Evolutionary conservation across 2,113 vertebrate genomes (phyloP).

Genomic region (Elanus axillaris): DNA sequence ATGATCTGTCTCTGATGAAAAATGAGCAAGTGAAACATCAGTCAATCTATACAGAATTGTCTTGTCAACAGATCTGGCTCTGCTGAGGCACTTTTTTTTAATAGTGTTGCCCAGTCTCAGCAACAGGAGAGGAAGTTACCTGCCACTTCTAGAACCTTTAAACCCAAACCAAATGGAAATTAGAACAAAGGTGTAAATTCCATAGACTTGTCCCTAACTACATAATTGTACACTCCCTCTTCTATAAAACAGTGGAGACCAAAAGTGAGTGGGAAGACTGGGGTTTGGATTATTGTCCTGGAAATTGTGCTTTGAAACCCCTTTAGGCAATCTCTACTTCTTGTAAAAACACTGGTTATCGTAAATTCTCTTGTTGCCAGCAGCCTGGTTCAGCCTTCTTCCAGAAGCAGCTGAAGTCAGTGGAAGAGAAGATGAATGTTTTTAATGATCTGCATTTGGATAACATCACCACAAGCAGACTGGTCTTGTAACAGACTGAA

Average conservation of each 20-base stretch:
- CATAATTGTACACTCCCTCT: background rate
- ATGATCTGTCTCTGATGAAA: slow-evolving; percentile 9
- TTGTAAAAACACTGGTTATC: background rate
- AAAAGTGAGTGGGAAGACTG: background rate
- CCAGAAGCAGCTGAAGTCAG: background rate
- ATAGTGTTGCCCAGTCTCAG: background rate
- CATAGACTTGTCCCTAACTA: background rate
- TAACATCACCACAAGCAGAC: background rate
- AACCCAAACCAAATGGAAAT: background rate
- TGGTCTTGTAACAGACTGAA: background rate
- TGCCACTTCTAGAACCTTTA: background rate
- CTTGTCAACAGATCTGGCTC: background rate
- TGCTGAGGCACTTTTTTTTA: background rate
- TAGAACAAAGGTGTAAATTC: background rate
- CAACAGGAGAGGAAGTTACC: background rate
- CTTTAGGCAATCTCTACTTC: background rate
- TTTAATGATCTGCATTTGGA: background rate
- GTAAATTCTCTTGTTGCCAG: background rate
- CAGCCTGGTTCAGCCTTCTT: background rate
- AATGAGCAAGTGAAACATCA: slow-evolving; percentile 10
- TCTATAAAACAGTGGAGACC: background rate
- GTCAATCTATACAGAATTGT: background rate
- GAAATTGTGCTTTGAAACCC: background rate
- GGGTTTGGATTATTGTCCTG: background rate
- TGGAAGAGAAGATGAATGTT: background rate